These are phyloP conservation scores for Festucalex cinctus DNA, from an alignment of 2,113 vertebrate genomes.

Conservation along the genomic window DNA sequence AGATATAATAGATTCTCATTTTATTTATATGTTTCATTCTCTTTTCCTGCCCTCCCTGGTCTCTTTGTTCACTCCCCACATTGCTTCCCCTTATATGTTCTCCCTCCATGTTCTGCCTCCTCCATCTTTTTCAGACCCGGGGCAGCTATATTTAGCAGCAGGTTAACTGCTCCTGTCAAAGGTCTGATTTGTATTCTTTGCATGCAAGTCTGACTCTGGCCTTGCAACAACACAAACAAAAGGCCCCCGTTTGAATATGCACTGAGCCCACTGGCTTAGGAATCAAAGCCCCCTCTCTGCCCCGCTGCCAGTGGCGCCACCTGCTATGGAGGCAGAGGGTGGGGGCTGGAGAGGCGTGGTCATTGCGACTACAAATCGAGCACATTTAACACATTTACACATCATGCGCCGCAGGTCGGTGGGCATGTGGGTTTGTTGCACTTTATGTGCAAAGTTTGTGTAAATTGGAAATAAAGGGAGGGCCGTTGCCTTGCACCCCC, in stretches of 20 bases:
- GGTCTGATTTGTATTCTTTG: constrained; percentile 78
- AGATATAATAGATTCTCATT: constrained; percentile 11
- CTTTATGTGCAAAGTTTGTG: constrained; percentile 9
- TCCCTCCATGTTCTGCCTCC: constrained; percentile 26
- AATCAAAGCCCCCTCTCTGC: constrained; percentile 71
- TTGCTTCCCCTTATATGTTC: constrained; percentile 31
- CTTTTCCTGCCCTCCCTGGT: constrained; percentile 25
- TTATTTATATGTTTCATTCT: constrained; percentile 22
- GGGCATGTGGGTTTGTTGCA: constrained; percentile 5
- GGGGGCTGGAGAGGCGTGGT: constrained; percentile 5
- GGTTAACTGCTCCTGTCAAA: constrained; percentile 77
- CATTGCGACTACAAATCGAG: constrained; percentile 48
- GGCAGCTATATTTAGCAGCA: constrained; percentile 75
- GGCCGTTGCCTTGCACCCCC: constrained; percentile 7
- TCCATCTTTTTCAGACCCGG: constrained; percentile 9
- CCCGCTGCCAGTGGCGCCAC: constrained; percentile 65
- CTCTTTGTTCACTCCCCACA: constrained; percentile 42
- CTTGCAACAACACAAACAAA: constrained; percentile 71
- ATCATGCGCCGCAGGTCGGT: no score
- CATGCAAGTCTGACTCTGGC: constrained; percentile 69
- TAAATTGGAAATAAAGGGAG: not conserved
- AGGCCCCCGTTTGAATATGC: constrained; percentile 71
- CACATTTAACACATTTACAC: constrained; percentile 25
- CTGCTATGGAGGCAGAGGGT: constrained; percentile 58
- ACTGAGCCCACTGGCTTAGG: constrained; percentile 66